Evolutionary conservation across 2,797 vertebrate species (phyloP), one percentile per base, ranked within the genome.

Genomic region (Nothura maculosa): DNA sequence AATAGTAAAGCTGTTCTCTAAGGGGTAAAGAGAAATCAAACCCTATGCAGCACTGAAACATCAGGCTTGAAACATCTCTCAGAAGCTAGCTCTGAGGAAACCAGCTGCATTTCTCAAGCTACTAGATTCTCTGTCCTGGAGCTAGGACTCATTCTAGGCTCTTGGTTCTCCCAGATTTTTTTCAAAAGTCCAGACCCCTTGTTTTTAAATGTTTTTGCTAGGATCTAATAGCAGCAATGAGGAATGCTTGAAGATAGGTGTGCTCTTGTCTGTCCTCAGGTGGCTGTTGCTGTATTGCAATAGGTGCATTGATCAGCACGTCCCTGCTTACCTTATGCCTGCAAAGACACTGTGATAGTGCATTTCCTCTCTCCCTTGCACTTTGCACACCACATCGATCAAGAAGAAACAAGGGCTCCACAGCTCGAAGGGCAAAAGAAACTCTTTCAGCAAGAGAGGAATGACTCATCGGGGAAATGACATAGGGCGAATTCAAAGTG

Each of bases 381-480:
- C 38, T 72, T 87, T 66, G 66, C 28, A 70, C 38, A 69, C 78
- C 73, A 81, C 57, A 75, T 82, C 42, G n/a, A 32, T 85, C 62
- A 40, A 21, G 78, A 48, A 84, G 25, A 93, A 85, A 84, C 62
- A 75, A 79, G 75, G 60, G 25, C n/a, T 75, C 63, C 5, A 75
- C 36, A 30, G 11, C 38, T 66, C 32, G 77, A 67, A 69, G 78
- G 72, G 21, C 72, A 90, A 52, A 74, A 93, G 63, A 67, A 87
- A 54, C 52, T 89, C 52, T 78, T 76, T 93, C 85, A 87, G 62
- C 91, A 87, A 17, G 21, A 74, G 36, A 5, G n/a, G 30, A 25
- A 50, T 95, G 89, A 96, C 32, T 93, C 89, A 95, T n/a, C 14
- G 28, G 55, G 91, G 76, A 95, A 94, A 92, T 57, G 45, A 75